Evolutionary conservation across 1,140 invertebrate species (phyloP).

Genomic region (Zeugodacus cucurbitae): DNA sequence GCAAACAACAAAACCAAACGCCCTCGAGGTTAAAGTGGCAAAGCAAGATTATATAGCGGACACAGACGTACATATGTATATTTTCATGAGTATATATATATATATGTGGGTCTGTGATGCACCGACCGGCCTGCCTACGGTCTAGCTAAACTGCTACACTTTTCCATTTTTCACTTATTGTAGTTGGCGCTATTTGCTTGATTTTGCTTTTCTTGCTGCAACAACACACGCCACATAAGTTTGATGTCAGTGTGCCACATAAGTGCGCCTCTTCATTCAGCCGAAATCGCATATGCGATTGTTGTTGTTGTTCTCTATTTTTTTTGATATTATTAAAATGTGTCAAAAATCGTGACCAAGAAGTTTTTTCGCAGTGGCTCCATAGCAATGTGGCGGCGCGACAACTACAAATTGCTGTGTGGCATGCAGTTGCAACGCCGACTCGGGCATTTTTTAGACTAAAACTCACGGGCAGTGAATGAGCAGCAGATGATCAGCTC

Average conservation of each 20-base stretch:
- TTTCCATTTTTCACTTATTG: slow-evolving; percentile 15
- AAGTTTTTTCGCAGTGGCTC: not conserved
- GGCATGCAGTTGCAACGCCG: not conserved
- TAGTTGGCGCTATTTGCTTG: not conserved
- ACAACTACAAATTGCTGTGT: slow-evolving; percentile 27
- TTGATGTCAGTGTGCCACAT: not conserved
- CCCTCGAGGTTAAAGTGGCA: slow-evolving; percentile 13
- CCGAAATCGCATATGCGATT: not conserved
- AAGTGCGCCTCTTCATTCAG: slow-evolving; percentile 1
- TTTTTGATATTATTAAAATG: slow-evolving; percentile 22
- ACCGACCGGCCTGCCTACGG: not conserved
- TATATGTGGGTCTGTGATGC: not conserved
- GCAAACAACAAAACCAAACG: not conserved
- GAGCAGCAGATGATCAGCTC: slow-evolving; percentile 1
- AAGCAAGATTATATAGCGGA: not conserved
- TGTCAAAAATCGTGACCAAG: slow-evolving; percentile 36
- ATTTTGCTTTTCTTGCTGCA: not conserved
- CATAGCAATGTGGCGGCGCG: not conserved
- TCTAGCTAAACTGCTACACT: not conserved
- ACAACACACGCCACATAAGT: not conserved
- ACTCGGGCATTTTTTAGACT: not conserved
- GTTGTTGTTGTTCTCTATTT: not conserved
- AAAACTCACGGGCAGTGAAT: not conserved
- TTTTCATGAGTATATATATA: too few species aligned
- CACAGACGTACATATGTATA: not conserved